Evolutionary conservation across 2,888 invertebrate species (phyloP).

Genomic region (Lepetodrilus schrolli): DNA sequence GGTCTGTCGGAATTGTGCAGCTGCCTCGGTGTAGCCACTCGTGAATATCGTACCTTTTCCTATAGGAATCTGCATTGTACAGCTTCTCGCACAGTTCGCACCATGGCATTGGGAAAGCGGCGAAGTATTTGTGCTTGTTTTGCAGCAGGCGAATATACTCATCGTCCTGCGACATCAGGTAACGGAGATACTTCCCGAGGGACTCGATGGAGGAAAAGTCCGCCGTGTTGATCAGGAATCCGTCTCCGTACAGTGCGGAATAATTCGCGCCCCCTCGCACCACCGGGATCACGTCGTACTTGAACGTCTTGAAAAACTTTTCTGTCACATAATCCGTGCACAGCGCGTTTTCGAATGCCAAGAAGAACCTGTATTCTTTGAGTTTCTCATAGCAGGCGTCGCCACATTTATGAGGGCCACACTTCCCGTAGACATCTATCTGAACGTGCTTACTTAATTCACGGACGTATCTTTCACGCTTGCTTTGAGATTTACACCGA

Average conservation of each 20-base stretch:
- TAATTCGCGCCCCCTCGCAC: conserved; percentile 40
- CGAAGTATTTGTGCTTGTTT: background rate
- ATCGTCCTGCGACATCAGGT: background rate
- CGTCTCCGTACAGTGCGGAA: conserved; percentile 8
- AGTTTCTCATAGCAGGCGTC: background rate
- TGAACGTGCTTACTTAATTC: conserved; percentile 14
- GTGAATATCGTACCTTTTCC: background rate
- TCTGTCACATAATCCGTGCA: conserved; percentile 41
- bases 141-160: background rate
- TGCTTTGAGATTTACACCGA: conserved; percentile 21
- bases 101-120: background rate
- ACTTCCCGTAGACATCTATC: conserved; percentile 30
- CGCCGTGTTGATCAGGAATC: conserved; percentile 33
- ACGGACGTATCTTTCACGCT: conserved; percentile 25
- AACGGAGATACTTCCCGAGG: conserved; percentile 32
- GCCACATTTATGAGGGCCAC: conserved; percentile 18
- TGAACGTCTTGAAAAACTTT: conserved; percentile 39
- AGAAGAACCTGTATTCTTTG: conserved; percentile 35
- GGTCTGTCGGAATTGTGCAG: background rate
- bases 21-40: background rate
- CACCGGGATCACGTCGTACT: conserved; percentile 26
- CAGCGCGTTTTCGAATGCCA: conserved; percentile 38
- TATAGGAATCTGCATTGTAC: background rate
- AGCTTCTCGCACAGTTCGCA: background rate
- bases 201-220: conserved; percentile 34